Conservation (phyloP, 2,888 invertebrate species). For the Alentia gelatinosa region DNA sequence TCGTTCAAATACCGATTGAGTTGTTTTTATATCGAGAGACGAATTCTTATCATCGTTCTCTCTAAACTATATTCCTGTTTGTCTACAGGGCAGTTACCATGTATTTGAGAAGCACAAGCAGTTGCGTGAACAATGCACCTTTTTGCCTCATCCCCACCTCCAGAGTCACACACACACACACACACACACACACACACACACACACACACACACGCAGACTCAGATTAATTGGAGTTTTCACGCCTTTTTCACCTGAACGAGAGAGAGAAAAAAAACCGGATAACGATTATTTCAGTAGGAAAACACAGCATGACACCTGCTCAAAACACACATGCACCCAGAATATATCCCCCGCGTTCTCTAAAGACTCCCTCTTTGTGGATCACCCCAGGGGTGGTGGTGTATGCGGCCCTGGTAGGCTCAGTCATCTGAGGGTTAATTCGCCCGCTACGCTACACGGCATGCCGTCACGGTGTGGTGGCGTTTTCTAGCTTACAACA, state of each 20-base stretch:
- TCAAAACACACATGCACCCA: not conserved
- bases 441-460: not conserved
- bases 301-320: not conserved
- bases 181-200: not conserved
- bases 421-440: not conserved
- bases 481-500: conserved; percentile 19
- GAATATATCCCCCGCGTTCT: not conserved
- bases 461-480: not conserved
- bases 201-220: not conserved
- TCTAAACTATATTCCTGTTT: no score
- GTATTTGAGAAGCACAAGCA: no score
- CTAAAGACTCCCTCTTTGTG: not conserved
- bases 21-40: no score
- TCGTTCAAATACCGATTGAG: no score
- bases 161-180: not conserved
- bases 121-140: no score
- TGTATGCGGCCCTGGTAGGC: not conserved
- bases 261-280: no score
- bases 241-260: not conserved
- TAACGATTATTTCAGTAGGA: not conserved
- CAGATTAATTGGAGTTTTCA: conserved; percentile 23
- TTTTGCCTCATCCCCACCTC: not conserved
- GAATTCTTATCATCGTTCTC: no score
- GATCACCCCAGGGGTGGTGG: not conserved
- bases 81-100: no score